These are phyloP conservation scores for Corapipo altera DNA, from an alignment of 2,113 vertebrate genomes.

Conservation along the genomic window DNA sequence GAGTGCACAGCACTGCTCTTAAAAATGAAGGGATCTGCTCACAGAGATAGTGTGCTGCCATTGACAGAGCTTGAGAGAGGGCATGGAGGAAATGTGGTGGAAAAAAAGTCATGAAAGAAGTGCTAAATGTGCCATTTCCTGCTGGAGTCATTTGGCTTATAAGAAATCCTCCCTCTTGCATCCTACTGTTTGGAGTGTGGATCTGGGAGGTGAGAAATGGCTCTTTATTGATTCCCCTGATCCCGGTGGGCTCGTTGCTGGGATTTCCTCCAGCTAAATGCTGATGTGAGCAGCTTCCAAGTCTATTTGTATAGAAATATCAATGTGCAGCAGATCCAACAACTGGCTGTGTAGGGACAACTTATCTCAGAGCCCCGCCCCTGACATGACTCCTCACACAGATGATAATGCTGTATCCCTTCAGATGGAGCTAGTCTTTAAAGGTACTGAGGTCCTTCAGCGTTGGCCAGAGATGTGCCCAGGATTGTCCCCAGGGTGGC, in stretches of 20 bases:
- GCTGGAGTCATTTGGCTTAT: neutral
- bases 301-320: neutral
- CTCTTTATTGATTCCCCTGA: slow-evolving; percentile 14
- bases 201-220: slow-evolving; percentile 31
- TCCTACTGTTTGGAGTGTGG: slow-evolving; percentile 23
- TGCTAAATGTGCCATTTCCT: slow-evolving; percentile 41
- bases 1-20: neutral
- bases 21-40: neutral
- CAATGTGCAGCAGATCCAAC: neutral
- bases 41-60: neutral
- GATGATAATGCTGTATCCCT: neutral
- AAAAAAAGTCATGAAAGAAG: neutral
- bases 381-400: neutral
- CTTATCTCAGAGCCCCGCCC: neutral
- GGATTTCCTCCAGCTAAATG: slow-evolving; percentile 9
- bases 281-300: neutral
- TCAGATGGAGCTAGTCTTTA: neutral
- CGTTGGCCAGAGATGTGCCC: neutral
- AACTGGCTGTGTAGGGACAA: neutral
- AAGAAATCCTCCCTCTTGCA: neutral
- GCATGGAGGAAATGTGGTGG: neutral
- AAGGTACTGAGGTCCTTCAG: neutral
- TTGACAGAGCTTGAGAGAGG: neutral
- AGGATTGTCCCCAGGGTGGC: neutral
- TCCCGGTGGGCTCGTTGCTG: neutral